Evolutionary conservation across 2,113 vertebrate species (phyloP).

Genomic region (Corythornis madagascariensis): DNA sequence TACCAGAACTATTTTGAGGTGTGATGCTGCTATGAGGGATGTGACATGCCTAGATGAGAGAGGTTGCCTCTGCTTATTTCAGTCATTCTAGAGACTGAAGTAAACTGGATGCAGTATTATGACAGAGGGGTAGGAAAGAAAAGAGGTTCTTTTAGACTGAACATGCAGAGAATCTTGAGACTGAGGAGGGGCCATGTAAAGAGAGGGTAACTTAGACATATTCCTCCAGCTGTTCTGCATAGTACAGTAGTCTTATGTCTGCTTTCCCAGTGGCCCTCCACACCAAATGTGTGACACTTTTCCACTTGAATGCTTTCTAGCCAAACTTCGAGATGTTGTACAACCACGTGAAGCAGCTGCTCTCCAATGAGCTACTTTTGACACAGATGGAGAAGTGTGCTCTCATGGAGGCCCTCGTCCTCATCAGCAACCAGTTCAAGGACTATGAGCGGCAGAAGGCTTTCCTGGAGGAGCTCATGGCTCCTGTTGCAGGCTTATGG

Average conservation of each 20-base stretch:
- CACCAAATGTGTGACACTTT: not conserved
- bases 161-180: not conserved
- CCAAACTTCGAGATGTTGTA: conserved; percentile 94
- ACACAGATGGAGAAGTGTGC: conserved; percentile 93
- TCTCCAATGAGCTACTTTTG: conserved; percentile 82
- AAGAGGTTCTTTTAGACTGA: not conserved
- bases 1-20: not conserved
- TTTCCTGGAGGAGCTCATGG: conserved; percentile 92
- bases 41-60: not conserved
- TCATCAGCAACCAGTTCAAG: conserved; percentile 97
- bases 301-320: conserved; percentile 70
- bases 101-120: not conserved
- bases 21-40: not conserved
- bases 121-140: not conserved
- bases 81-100: not conserved
- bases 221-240: not conserved
- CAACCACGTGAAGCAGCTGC: conserved; percentile 87
- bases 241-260: not conserved
- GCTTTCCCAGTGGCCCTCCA: not conserved
- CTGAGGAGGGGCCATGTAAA: not conserved
- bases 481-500: conserved; percentile 85
- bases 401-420: conserved; percentile 92
- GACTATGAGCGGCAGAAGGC: conserved; percentile 89
- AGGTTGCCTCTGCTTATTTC: not conserved
- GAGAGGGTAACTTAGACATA: not conserved